Evolutionary conservation across 2,888 invertebrate species (phyloP).

Genomic region (Ceriagrion tenellum): DNA sequence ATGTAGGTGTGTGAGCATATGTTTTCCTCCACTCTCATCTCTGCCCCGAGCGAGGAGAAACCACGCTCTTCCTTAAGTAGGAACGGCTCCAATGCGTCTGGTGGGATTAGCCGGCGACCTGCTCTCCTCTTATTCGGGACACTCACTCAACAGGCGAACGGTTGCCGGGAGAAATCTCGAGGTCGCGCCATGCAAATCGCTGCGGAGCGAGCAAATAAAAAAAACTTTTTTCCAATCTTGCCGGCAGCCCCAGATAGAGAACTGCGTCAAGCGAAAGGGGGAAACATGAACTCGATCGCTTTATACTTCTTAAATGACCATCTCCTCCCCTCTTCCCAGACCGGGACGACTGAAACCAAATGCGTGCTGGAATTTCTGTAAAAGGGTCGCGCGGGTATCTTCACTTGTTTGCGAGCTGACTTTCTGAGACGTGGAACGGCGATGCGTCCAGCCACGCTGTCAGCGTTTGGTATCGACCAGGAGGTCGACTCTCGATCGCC

Average conservation of each 20-base stretch:
- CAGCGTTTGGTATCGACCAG: no score
- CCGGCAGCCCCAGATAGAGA: neutral
- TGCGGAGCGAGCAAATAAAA: neutral
- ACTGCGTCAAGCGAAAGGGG: neutral
- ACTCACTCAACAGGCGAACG: neutral
- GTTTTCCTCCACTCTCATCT: neutral
- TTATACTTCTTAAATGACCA: no score
- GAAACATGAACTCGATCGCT: neutral
- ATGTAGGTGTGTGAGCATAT: neutral
- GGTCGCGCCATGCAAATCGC: conserved; percentile 20
- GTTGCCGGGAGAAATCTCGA: conserved; percentile 7
- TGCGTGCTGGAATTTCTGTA: no score
- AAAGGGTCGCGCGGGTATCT: no score
- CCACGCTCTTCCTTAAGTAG: neutral
- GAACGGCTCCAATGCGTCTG: neutral
- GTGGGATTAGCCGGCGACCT: neutral
- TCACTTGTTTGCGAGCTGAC: no score
- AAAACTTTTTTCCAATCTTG: neutral
- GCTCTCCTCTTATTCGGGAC: conserved; percentile 1
- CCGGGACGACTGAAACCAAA: no score
- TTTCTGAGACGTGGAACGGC: no score
- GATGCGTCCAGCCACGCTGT: no score
- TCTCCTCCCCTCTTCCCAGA: no score
- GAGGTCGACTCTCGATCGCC: no score
- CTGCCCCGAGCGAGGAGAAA: neutral